Conservation (phyloP, 2,113 vertebrate species). For the Delphinus delphis region DNA sequence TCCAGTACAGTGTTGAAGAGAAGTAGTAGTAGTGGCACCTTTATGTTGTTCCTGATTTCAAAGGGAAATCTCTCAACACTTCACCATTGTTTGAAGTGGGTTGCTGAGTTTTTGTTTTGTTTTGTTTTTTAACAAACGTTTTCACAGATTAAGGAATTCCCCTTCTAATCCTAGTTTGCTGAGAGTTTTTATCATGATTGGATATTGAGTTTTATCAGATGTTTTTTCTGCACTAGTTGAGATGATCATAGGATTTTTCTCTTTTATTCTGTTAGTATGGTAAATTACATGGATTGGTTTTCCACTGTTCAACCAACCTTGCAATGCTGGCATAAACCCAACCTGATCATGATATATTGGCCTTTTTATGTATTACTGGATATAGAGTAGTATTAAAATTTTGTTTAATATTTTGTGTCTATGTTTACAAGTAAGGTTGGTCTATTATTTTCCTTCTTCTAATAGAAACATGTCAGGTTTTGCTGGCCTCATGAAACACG, state of each 20-base stretch:
- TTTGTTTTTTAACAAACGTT: not conserved
- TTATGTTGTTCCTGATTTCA: conserved; percentile 22
- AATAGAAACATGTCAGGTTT: conserved; percentile 18
- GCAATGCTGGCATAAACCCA: not conserved
- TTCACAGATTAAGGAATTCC: conserved; percentile 1
- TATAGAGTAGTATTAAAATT: not conserved
- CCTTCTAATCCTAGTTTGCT: not conserved
- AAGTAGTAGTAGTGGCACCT: not conserved
- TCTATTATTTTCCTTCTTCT: conserved; percentile 13
- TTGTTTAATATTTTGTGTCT: not conserved
- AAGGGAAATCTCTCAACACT: conserved; percentile 18
- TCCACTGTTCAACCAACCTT: not conserved
- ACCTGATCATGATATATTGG: not conserved
- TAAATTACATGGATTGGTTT: not conserved
- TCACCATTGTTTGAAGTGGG: not conserved
- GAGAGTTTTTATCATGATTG: not conserved
- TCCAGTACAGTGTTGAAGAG: not conserved
- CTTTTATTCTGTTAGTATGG: not conserved
- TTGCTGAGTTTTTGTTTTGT: not conserved
- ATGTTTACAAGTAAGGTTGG: not conserved
- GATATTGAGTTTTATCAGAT: conserved; percentile 11
- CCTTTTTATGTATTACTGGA: not conserved
- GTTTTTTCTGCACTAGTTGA: not conserved
- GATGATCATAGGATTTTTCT: conserved; percentile 4
- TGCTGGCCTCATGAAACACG: not conserved